Evolutionary conservation across 2,113 vertebrate genomes (phyloP).

Genomic region (Aix galericulata): DNA sequence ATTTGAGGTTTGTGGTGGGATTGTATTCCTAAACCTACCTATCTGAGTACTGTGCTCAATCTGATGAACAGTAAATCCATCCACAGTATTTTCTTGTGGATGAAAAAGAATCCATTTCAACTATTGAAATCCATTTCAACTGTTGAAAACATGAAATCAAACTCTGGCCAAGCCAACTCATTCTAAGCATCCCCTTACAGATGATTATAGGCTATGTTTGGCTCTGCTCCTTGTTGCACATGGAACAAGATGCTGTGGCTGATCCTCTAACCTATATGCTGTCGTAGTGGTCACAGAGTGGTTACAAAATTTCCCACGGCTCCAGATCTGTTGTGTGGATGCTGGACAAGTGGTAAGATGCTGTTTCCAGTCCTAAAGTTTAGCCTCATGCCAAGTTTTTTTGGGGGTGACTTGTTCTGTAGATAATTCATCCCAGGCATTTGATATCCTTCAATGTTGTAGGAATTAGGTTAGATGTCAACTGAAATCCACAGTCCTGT

Average conservation of each 20-base stretch:
- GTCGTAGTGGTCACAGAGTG: rapidly evolving
- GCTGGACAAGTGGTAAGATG: background rate
- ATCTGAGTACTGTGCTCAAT: background rate
- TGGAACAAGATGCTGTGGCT: background rate
- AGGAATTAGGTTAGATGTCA: background rate
- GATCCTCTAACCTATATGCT: background rate
- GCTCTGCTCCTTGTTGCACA: background rate
- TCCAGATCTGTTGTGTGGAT: background rate
- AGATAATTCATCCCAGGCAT: background rate
- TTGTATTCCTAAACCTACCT: background rate
- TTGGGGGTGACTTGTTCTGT: background rate
- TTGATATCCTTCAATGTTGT: background rate
- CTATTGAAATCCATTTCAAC: background rate
- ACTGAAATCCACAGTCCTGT: background rate
- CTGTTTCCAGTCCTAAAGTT: background rate
- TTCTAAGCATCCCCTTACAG: background rate
- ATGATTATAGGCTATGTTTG: background rate
- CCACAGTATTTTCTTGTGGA: background rate
- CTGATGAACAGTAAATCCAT: background rate
- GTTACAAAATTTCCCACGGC: background rate
- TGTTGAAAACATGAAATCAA: background rate
- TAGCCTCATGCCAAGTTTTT: background rate
- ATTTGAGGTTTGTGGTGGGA: background rate
- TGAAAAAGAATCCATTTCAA: background rate
- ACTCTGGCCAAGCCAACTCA: background rate